These are phyloP conservation scores for Spizaetus ornatus DNA, from an alignment of 2,113 vertebrate species.

Conservation along the genomic window DNA sequence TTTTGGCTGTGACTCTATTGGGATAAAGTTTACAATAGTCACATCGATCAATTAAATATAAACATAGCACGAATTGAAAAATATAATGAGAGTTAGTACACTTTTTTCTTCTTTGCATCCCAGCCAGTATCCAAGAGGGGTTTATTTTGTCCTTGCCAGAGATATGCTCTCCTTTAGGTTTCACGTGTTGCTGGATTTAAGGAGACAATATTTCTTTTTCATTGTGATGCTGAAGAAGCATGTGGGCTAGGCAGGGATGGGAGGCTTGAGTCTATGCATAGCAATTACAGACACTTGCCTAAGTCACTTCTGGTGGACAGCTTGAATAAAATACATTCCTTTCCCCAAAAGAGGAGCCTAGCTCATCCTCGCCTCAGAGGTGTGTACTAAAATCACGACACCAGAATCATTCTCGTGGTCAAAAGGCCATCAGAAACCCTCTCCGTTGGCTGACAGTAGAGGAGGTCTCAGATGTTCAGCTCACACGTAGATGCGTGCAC, in stretches of 20 bases:
- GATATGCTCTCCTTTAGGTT: background rate
- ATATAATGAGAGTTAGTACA: background rate
- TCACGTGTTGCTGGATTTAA: background rate
- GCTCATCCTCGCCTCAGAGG: background rate
- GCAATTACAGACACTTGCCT: background rate
- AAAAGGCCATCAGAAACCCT: background rate
- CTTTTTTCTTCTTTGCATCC: background rate
- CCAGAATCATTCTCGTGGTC: background rate
- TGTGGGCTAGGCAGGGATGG: background rate
- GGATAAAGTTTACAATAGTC: background rate
- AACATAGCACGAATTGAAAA: background rate
- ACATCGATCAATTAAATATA: background rate
- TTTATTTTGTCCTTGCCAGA: background rate
- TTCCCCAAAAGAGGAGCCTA: background rate
- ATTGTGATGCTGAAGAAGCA: background rate
- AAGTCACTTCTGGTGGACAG: background rate
- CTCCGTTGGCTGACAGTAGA: background rate
- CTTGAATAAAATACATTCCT: background rate
- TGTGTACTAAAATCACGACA: background rate
- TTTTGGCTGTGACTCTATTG: background rate
- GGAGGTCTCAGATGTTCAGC: background rate
- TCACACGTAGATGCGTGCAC: rapidly evolving
- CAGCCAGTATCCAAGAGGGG: background rate
- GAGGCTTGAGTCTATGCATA: background rate
- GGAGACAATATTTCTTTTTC: background rate